Evolutionary conservation across 1,140 invertebrate species (phyloP), one percentile per base, ranked within the genome.

Genomic region (Drosophila neocordata): DNA sequence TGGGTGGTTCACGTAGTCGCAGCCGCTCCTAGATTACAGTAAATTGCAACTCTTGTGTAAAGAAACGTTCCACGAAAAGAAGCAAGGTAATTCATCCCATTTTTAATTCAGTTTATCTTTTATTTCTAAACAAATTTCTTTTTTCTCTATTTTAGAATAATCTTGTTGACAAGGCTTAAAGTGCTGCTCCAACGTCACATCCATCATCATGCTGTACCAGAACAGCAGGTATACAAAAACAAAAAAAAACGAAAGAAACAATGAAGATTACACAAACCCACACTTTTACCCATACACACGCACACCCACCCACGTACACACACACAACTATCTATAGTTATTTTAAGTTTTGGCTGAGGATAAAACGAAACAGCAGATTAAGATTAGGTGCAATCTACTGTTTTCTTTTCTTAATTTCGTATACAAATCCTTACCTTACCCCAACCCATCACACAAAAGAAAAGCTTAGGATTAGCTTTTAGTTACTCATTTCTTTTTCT

Each of bases 201-300:
- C 70, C 55, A 64, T 53, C 72, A 72, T 75, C 74, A 72, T 58
- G 82, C 82, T 85, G 81, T 85, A 85, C 82, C 82, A 77, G 82
- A 85, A 82, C 82, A 85, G 82, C 82, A 85, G 82, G 82, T 85
- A 85, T 85, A 85, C 70, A 85, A 82, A 66, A 73, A 34, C 5
- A 73, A 51, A 57, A 59, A 12, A 52, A 64, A 58, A 27, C 22
- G 31, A 69, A 62, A 51, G 27, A 65, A 77, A 69, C 52, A 73
- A 76, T 75, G 65, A 75, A 75, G 65, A 84, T 84, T 72, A 83
- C 72, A 84, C 65, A 79, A 63, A 73, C 72, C 67, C 56, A 58
- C 8, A 18, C 41, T 18, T 48, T 11, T 11, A 20, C 15, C 15
- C 41, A 15, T 15, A 48, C 41, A 18, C 41, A 31, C 27, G 4